Conservation (phyloP, 1,140 invertebrate genomes). For the Papilio xuthus region DNA sequence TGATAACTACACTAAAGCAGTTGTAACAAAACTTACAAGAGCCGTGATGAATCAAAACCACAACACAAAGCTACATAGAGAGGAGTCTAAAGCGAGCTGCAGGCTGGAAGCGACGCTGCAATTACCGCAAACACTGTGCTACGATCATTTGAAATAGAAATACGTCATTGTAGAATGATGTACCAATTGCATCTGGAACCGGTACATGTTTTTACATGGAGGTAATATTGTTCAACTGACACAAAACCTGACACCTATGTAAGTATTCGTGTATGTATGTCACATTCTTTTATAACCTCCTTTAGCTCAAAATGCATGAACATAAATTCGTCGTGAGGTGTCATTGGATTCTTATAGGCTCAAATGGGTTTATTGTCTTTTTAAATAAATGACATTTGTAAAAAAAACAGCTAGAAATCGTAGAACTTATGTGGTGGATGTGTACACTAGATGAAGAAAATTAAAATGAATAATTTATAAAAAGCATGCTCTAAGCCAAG, state of each 20-base stretch:
- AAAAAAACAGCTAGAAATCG: too few species aligned
- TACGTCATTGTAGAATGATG: neutral
- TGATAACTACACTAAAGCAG: neutral
- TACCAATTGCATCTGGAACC: neutral
- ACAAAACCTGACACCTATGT: too few species aligned
- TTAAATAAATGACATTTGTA: too few species aligned
- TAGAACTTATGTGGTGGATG: too few species aligned
- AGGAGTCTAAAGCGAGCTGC: neutral
- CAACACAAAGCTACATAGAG: slow-evolving; percentile 1
- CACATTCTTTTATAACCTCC: too few species aligned
- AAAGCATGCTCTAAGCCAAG: slow-evolving; percentile 1
- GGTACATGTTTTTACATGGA: neutral
- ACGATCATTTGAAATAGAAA: neutral
- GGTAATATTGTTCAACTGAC: too few species aligned
- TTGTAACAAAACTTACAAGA: neutral
- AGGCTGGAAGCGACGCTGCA: neutral
- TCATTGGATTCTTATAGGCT: too few species aligned
- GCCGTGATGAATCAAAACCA: slow-evolving; percentile 7
- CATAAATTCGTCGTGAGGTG: too few species aligned
- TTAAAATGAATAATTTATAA: slow-evolving; percentile 13
- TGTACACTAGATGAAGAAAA: neutral
- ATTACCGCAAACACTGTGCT: slow-evolving; percentile 11
- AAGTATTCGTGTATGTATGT: too few species aligned
- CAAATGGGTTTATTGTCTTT: too few species aligned
- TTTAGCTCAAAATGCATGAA: too few species aligned